A percentile compares a stretch with the other conserved stretches of the same genome.
phyloP scores from a whole-genome alignment of 2,797 vertebrate species.

The Enteromius trimaculatus region DNA sequence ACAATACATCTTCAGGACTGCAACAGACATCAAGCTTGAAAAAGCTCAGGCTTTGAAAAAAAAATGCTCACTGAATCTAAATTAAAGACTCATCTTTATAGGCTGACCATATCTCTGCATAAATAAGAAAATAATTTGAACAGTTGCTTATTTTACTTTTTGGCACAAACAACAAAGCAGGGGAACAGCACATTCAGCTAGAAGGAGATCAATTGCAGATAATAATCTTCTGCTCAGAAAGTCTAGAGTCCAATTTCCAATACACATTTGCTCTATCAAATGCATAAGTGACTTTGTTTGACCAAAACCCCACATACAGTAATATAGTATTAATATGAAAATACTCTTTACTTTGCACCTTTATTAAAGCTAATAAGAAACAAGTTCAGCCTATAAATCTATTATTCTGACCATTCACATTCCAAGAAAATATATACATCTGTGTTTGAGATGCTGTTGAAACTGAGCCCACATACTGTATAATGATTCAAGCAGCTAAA shows the following conservation, averaged over 20 bases:
- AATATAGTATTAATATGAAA: neutral
- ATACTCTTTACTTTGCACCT: neutral
- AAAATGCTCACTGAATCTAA: neutral
- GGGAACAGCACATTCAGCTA: neutral
- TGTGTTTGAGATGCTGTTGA: constrained; percentile 13
- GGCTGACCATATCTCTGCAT: neutral
- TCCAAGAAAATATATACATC: constrained; percentile 22
- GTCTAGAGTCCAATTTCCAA: neutral
- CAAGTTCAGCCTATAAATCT: neutral
- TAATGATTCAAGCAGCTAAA: constrained; percentile 25
- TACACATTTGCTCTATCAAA: neutral
- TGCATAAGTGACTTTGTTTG: neutral
- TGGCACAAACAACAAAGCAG: neutral
- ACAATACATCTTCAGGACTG: constrained; percentile 6
- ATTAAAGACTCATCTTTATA: neutral
- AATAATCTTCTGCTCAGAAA: constrained; percentile 12
- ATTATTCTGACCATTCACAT: neutral
- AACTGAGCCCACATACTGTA: neutral
- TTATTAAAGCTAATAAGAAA: neutral
- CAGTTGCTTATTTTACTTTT: neutral
- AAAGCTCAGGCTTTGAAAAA: neutral
- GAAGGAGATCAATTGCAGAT: neutral
- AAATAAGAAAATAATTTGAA: neutral
- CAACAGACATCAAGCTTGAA: neutral
- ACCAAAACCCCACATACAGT: neutral